Evolutionary conservation across 2,888 invertebrate species (phyloP).

Genomic region (Therioaphis trifolii): DNA sequence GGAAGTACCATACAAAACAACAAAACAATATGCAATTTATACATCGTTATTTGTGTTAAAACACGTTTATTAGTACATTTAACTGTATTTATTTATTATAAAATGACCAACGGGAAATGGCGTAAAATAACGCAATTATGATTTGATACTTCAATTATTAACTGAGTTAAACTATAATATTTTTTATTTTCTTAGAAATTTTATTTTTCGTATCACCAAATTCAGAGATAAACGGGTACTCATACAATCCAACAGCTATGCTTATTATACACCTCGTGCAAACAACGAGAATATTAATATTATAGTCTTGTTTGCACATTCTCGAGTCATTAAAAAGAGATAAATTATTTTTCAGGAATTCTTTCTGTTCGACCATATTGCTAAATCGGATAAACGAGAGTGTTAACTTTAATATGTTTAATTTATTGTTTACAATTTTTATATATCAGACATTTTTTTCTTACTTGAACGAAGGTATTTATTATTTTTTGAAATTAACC

Average conservation of each 20-base stretch:
- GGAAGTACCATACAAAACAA: conserved; percentile 20
- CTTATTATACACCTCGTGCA: background rate
- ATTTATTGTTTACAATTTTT: background rate
- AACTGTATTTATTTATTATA: background rate
- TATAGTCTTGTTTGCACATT: conserved; percentile 15
- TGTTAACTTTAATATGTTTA: background rate
- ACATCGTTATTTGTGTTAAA: background rate
- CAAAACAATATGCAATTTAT: background rate
- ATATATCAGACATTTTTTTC: background rate
- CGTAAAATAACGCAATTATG: conserved; percentile 10
- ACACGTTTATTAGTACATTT: background rate
- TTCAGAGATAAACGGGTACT: background rate
- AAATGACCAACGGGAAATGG: background rate
- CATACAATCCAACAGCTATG: background rate
- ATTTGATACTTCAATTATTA: background rate
- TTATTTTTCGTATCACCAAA: background rate
- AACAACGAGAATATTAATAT: background rate
- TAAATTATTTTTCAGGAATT: background rate
- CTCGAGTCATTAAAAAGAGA: background rate
- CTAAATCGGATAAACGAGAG: background rate
- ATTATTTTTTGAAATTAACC: background rate
- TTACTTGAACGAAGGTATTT: too few species aligned
- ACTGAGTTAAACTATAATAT: conserved; percentile 8
- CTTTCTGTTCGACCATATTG: background rate
- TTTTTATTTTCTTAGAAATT: background rate